These are phyloP conservation scores for Tholera decimalis DNA, from an alignment of 2,888 invertebrate species.

Conservation along the genomic window DNA sequence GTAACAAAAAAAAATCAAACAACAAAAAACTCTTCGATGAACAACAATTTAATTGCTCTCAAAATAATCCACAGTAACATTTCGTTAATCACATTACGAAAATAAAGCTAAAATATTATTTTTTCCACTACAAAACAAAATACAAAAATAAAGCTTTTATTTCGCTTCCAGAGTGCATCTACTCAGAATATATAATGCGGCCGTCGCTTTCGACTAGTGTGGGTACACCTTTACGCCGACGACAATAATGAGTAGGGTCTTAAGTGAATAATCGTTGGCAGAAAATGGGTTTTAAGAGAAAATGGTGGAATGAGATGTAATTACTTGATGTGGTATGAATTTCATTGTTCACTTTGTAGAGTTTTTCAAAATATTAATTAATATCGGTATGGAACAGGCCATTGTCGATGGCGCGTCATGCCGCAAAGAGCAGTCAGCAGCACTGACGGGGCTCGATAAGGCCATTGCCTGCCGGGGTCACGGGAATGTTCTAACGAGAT, in stretches of 20 bases:
- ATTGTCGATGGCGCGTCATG: too few species aligned
- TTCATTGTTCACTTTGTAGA: conserved; percentile 14
- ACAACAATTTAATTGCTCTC: background rate
- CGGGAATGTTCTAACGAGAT: too few species aligned
- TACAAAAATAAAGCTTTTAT: conserved; percentile 15
- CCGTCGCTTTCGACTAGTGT: conserved; percentile 43
- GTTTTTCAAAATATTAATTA: too few species aligned
- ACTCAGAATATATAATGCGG: conserved; percentile 51
- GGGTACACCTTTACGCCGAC: conserved; percentile 52
- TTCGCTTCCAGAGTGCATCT: conserved; percentile 28
- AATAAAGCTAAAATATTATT: background rate
- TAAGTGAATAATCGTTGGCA: conserved; percentile 56
- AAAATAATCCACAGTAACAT: background rate
- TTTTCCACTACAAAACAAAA: background rate
- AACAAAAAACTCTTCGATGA: too few species aligned
- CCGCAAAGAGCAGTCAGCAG: too few species aligned
- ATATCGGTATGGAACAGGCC: too few species aligned
- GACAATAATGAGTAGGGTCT: conserved; percentile 42
- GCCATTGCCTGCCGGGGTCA: too few species aligned
- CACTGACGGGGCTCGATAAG: too few species aligned
- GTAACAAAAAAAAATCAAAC: too few species aligned
- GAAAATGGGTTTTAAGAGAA: conserved; percentile 43
- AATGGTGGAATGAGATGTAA: conserved; percentile 43
- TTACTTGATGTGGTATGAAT: conserved; percentile 43
- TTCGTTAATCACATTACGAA: background rate